These are phyloP conservation scores for Ficedula albicollis DNA, from an alignment of 2,797 vertebrate genomes.

Conservation along the genomic window DNA sequence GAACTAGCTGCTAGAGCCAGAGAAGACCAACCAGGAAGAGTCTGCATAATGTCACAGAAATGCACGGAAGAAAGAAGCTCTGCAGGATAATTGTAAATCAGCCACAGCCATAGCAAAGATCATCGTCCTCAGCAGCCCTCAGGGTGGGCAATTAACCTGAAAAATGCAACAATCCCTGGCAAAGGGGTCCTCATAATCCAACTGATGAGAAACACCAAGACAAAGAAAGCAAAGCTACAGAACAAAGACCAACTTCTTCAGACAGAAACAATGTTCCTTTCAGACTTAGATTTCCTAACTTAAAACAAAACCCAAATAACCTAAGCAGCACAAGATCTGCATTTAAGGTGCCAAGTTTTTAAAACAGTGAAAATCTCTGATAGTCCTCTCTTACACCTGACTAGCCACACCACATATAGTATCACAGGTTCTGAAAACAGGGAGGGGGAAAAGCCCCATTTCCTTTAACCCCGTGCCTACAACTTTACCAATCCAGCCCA, in stretches of 20 bases:
- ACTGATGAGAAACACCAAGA: not conserved
- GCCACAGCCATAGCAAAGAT: not conserved
- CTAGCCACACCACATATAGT: not conserved
- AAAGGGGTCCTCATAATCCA: not conserved
- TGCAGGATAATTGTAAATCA: not conserved
- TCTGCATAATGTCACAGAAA: not conserved
- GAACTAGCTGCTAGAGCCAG: not conserved
- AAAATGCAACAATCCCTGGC: not conserved
- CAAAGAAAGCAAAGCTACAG: not conserved
- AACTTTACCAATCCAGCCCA: not conserved
- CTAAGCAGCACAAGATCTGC: not conserved
- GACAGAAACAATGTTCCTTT: not conserved
- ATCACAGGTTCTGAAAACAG: not conserved
- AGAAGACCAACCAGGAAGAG: not conserved
- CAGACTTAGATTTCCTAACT: not conserved
- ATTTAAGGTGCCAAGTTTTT: not conserved
- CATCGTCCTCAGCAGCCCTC: not conserved
- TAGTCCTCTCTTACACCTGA: not conserved
- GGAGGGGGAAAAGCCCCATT: accelerated
- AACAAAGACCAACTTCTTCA: not conserved
- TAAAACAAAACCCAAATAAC: not conserved
- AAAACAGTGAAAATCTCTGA: not conserved
- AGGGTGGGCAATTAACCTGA: not conserved
- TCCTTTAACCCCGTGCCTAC: not conserved
- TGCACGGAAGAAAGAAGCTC: not conserved